Evolutionary conservation across 2,113 vertebrate genomes (phyloP).

Genomic region (Shinisaurus crocodilurus): DNA sequence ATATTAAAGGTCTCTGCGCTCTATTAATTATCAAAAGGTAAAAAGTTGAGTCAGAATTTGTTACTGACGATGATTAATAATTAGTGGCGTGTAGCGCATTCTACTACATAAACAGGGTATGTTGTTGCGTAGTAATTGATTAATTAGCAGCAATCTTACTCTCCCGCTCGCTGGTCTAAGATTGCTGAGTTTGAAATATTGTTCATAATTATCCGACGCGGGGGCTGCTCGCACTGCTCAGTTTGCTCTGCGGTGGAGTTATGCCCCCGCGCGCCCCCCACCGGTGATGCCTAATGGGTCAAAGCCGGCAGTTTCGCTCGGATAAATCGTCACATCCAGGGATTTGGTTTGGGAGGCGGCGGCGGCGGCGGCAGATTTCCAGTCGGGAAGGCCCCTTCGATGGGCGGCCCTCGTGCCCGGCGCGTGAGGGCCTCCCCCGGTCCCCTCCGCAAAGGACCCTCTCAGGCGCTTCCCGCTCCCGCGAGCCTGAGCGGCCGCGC

Average conservation of each 20-base stretch:
- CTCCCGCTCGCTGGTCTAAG: slow-evolving; percentile 64
- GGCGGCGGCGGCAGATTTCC: slow-evolving; percentile 24
- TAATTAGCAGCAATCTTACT: slow-evolving; percentile 74
- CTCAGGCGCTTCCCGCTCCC: background rate
- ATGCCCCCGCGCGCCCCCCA: background rate
- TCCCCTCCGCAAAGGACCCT: too few species aligned
- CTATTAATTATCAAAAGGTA: slow-evolving; percentile 75
- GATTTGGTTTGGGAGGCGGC: background rate
- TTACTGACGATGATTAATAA: slow-evolving; percentile 76
- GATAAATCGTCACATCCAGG: slow-evolving; percentile 38
- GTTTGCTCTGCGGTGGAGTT: background rate
- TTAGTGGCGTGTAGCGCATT: slow-evolving; percentile 67
- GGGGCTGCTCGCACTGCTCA: slow-evolving; percentile 51
- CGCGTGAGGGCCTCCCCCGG: background rate
- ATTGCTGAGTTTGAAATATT: slow-evolving; percentile 74
- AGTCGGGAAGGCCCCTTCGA: background rate
- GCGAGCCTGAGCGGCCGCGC: too few species aligned
- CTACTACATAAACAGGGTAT: slow-evolving; percentile 68
- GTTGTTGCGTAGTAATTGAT: slow-evolving; percentile 72
- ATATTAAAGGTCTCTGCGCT: slow-evolving; percentile 63
- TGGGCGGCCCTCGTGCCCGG: too few species aligned
- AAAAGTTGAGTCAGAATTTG: slow-evolving; percentile 70
- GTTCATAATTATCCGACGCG: slow-evolving; percentile 67
- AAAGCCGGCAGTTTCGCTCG: slow-evolving; percentile 64
- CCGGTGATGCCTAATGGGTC: slow-evolving; percentile 54